Evolutionary conservation across 1,140 invertebrate genomes (phyloP), one percentile per base, ranked within the genome.

Genomic region (Diorhabda sublineata): DNA sequence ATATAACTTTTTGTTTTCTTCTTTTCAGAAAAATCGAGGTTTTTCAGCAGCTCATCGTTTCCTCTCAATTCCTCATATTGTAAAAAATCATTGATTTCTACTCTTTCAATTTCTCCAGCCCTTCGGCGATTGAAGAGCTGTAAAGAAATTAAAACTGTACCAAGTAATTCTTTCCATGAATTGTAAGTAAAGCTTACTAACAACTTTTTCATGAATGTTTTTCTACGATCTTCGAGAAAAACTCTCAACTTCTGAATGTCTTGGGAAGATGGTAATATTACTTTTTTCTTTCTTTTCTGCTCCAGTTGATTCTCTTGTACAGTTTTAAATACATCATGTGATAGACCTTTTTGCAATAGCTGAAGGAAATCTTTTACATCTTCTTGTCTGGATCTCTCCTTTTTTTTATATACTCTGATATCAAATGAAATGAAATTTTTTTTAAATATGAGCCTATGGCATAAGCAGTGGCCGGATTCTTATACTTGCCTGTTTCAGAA

Each of bases 371-470:
- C 42, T 42, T 58, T 41, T 8, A 59, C 65, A 8, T 58, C 11
- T 44, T 66, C 9, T 2, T 58, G 56, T 44, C 41, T 59, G 5
- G 1, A 44, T 58, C 9, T 41, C 47, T 59, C 44, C 9, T 58
- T 42, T 59, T 11, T 66, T 66, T 66, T 59, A 66, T 66, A 42
- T 42, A 59, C 9, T 66, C 65, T 11, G 9, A 8, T 66, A 58
- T 58, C 3, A 66, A 11, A 11, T 26, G 4, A 5, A 41, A 26
- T n/a, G n/a, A 11, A 59, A 11, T 59, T 42, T 58, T n/a, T 42
- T 66, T 66, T 7, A 66, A 9, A n/a, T 41, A 56, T 5, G 41
- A 8, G 4, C 47, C 26, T 44, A 59, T 26, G 42, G 3, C n/a
- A 43, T 42, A 66, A 8, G 65, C 65, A 2, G 42, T 42, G 41